A percentile compares a stretch with the other conserved stretches of the same genome.
Evolutionary conservation across 2,888 invertebrate species (phyloP).

Genomic region (Himalopsyche tibetana): DNA sequence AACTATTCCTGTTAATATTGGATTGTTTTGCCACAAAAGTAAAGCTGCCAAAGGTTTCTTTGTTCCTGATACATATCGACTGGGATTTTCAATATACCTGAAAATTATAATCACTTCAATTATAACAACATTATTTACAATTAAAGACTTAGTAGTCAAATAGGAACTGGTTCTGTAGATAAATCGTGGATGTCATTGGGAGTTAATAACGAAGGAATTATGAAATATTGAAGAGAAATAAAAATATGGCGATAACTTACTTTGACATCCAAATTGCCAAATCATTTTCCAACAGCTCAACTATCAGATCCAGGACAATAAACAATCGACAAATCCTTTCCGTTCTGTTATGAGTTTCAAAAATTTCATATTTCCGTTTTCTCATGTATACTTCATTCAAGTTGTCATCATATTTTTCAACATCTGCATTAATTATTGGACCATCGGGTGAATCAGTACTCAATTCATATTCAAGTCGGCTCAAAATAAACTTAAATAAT

Average conservation of each 20-base stretch:
- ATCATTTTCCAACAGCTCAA: slow-evolving; percentile 77
- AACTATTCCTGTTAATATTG: slow-evolving; percentile 71
- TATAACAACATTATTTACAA: no score
- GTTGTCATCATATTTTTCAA: slow-evolving; percentile 71
- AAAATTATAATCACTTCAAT: slow-evolving; percentile 64
- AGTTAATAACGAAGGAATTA: no score
- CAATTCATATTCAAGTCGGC: slow-evolving; percentile 72
- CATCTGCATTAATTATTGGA: slow-evolving; percentile 70
- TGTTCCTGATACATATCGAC: slow-evolving; percentile 71
- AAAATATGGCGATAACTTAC: slow-evolving; percentile 67
- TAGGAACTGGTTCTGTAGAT: no score
- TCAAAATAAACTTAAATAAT: slow-evolving; percentile 73
- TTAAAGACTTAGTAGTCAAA: no score
- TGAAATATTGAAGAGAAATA: no score
- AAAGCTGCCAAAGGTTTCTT: slow-evolving; percentile 72
- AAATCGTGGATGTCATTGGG: no score
- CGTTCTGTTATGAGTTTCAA: slow-evolving; percentile 70
- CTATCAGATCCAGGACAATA: slow-evolving; percentile 74
- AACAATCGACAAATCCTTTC: slow-evolving; percentile 76
- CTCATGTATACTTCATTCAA: slow-evolving; percentile 70
- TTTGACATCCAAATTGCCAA: slow-evolving; percentile 77
- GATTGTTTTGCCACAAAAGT: slow-evolving; percentile 71
- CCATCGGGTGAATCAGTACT: slow-evolving; percentile 70
- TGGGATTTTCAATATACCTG: slow-evolving; percentile 71
- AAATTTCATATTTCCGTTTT: slow-evolving; percentile 69